phyloP scores from a whole-genome alignment of 35 echinoderm and acorn worm genomes.

The Heliocidaris erythrogramma region DNA sequence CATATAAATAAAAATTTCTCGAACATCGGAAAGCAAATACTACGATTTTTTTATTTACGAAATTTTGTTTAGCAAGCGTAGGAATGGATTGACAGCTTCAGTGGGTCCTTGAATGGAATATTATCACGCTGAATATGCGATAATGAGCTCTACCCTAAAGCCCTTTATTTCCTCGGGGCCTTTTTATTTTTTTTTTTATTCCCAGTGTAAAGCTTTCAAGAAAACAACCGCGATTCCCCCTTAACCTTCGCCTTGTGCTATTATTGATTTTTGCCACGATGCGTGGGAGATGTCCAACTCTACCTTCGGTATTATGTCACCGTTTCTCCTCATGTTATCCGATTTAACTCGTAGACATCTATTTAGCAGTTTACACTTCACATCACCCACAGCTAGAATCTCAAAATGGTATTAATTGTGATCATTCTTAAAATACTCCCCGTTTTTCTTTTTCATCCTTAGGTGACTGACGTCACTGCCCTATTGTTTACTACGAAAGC shows the following conservation, averaged over 20 bases:
- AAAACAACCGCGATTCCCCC: not conserved
- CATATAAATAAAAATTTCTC: not conserved
- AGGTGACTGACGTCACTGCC: no score
- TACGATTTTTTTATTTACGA: no score
- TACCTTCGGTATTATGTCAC: not conserved
- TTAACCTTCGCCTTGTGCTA: not conserved
- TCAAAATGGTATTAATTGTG: not conserved
- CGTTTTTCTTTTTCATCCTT: no score
- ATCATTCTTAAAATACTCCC: no score
- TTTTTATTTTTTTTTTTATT: not conserved
- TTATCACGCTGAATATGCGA: not conserved
- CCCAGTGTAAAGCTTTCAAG: not conserved
- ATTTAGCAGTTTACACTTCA: not conserved
- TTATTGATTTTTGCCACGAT: not conserved
- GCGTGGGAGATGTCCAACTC: not conserved
- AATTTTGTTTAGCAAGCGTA: not conserved
- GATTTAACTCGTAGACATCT: not conserved
- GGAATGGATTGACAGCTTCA: not conserved
- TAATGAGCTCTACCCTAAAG: not conserved
- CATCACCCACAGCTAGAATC: not conserved
- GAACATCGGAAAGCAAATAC: not conserved
- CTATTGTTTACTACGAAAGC: no score
- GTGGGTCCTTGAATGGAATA: not conserved
- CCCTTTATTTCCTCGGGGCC: not conserved
- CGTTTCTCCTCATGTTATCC: not conserved